phyloP scores from a whole-genome alignment of 2,797 vertebrate genomes.

The Strix occidentalis region DNA sequence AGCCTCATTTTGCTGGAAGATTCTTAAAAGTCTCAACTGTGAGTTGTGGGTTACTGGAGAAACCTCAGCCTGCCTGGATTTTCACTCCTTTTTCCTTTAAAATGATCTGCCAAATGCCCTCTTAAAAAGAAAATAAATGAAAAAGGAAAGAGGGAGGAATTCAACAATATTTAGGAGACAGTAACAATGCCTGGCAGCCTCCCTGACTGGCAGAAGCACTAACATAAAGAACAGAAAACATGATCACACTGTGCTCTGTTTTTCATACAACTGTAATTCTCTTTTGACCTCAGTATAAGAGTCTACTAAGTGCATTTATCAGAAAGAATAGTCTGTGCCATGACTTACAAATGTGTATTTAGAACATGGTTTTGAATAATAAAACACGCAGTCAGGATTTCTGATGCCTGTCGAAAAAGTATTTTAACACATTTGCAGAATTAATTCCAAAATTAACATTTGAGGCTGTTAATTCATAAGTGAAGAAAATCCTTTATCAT shows the following conservation, averaged over 20 bases:
- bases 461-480: not conserved
- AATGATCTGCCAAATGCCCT: not conserved
- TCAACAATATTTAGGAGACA: not conserved
- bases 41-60: not conserved
- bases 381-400: not conserved
- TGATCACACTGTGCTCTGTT: not conserved
- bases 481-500: not conserved
- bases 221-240: not conserved
- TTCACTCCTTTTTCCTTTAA: not conserved
- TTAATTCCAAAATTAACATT: constrained; percentile 5
- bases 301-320: not conserved
- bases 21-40: not conserved
- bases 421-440: not conserved
- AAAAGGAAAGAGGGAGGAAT: not conserved
- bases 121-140: not conserved
- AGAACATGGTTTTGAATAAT: not conserved
- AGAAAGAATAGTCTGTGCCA: not conserved
- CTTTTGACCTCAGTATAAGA: not conserved
- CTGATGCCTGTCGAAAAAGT: not conserved
- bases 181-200: not conserved
- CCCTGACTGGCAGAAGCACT: not conserved
- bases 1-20: not conserved
- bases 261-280: not conserved
- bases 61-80: not conserved
- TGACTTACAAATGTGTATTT: not conserved